Evolutionary conservation across 2,113 vertebrate species (phyloP), one percentile per base, ranked within the genome.

Genomic region (Protomyctophum bolini): DNA sequence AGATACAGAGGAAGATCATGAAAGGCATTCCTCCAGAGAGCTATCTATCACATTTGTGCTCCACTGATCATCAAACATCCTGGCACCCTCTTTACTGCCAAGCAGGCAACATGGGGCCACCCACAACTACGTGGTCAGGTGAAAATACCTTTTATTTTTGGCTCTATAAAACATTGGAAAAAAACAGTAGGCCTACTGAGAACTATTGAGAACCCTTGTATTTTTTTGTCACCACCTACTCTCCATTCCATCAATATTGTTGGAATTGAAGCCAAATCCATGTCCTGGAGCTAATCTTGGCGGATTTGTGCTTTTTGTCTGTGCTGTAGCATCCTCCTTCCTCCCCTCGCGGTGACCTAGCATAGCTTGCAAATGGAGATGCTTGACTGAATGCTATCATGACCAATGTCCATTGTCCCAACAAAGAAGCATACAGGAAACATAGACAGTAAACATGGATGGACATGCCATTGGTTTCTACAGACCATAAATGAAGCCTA

Each of bases 231-330:
- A 8, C 57, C 58, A n/a, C 66, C 12, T 33, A 6, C 55, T 70
- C 54, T 61, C 51, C 66, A 79, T 72, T 73, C 75, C 74, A 82
- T 91, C 86, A 86, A 83, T 90, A 88, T 82, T 83, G 72, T 76
- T 71, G 80, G 73, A 81, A 87, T 88, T 89, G 88, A 89, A 90
- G 75, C 65, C 77, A 77, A 89, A 91, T 91, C 87, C 85, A 88
- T 91, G 83, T 52, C 79, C 72, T 11, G 68, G 66, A 84, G 82
- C 84, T 87, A 87, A 84, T 90, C 84, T 82, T 84, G 63, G 60
- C 66, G 82, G 85, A 77, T 66, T 66, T 64, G 69, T 75, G 78
- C 77, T 89, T 84, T 21, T 21, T 87, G 84, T 84, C 71, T 72
- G 14, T 72, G 79, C 77, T 21, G 21, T 21, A 21, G 21, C 21